phyloP scores from a whole-genome alignment of 2,113 vertebrate genomes.

The Anoura caudifer region DNA sequence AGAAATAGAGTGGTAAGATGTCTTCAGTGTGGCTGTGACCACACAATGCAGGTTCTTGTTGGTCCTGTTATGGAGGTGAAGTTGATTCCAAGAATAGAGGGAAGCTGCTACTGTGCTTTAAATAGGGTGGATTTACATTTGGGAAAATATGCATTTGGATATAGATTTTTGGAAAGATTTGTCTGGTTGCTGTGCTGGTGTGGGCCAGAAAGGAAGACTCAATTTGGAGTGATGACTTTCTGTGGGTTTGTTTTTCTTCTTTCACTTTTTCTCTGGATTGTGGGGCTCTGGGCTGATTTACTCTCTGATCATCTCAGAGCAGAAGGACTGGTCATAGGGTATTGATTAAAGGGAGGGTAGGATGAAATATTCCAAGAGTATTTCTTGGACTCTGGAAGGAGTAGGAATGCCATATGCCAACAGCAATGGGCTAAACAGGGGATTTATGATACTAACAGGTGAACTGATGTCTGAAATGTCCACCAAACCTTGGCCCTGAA shows the following conservation, averaged over 20 bases:
- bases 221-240: background rate
- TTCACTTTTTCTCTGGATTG: background rate
- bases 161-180: background rate
- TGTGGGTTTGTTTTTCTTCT: background rate
- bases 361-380: background rate
- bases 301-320: background rate
- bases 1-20: background rate
- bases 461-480: background rate
- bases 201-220: background rate
- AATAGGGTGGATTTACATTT: background rate
- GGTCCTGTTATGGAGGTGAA: background rate
- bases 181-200: background rate
- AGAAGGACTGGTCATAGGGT: background rate
- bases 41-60: accelerated
- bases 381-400: background rate
- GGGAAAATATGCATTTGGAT: background rate
- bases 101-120: background rate
- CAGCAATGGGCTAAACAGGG: background rate
- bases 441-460: background rate
- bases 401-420: background rate
- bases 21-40: background rate
- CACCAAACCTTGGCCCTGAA: background rate
- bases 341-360: background rate
- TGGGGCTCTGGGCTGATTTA: background rate
- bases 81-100: background rate